These are phyloP conservation scores for Polylopha cassiicola DNA, from an alignment of 2,888 invertebrate genomes.

Conservation along the genomic window DNA sequence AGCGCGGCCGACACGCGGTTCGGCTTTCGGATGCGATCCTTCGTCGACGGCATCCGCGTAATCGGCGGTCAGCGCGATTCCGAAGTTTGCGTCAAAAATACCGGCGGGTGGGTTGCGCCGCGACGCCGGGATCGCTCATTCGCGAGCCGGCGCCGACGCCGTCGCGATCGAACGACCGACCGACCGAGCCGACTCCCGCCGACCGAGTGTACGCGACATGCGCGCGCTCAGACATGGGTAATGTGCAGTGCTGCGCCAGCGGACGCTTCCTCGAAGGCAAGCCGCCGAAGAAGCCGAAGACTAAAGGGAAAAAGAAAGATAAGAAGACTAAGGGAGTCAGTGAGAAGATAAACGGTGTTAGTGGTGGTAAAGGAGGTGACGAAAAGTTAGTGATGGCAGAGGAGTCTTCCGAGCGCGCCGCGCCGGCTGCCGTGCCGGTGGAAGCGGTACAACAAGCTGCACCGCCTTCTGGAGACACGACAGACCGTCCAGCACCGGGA, in stretches of 20 bases:
- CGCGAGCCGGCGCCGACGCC: constrained; percentile 74
- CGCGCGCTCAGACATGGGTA: constrained; percentile 72
- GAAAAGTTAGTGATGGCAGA: constrained; percentile 61
- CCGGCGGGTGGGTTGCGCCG: constrained; percentile 63
- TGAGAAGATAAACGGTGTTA: constrained; percentile 59
- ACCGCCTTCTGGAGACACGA: constrained; percentile 33
- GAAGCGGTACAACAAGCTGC: constrained; percentile 41
- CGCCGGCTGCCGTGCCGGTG: constrained; percentile 43
- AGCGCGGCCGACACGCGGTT: constrained; percentile 67
- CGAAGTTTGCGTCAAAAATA: constrained; percentile 66
- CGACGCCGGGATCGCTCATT: constrained; percentile 59
- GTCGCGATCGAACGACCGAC: constrained; percentile 75
- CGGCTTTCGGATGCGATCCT: constrained; percentile 77
- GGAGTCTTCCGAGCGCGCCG: constrained; percentile 51
- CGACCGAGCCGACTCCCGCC: constrained; percentile 69
- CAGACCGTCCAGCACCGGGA: constrained; percentile 29
- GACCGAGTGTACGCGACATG: constrained; percentile 69
- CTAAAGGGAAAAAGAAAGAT: constrained; percentile 41
- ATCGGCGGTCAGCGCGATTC: constrained; percentile 69
- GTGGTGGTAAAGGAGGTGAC: constrained; percentile 52
- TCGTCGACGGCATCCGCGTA: constrained; percentile 73
- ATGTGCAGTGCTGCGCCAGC: constrained; percentile 76
- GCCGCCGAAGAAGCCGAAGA: constrained; percentile 55
- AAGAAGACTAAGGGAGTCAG: constrained; percentile 33
- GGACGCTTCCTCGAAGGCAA: constrained; percentile 65